Evolutionary conservation across 2,113 vertebrate species (phyloP), one percentile per base, ranked within the genome.

Genomic region (Ranitomeya imitator): DNA sequence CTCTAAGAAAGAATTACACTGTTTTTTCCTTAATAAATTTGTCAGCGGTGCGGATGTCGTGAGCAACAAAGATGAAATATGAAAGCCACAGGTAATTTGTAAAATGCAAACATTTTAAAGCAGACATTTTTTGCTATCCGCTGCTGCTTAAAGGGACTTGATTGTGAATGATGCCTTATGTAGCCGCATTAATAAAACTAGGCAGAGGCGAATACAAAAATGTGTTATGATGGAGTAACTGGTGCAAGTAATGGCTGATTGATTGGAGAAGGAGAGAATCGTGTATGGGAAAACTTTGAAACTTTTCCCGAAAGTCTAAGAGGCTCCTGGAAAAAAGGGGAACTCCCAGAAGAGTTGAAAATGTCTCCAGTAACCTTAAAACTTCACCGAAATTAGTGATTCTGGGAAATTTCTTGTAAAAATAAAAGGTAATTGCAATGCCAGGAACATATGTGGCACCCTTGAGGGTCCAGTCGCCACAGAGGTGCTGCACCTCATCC

Each of bases 1-100:
- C 80, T 45, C 80, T 51, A 45, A 37, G 65, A 63, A 83, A 83
- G 60, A 83, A 83, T 83, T 69, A 83, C 81, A 16, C 81, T 54
- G 61, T 69, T 52, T 69, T 45, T 69, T 54, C 45, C 37, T 21
- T 52, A 67, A 83, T 83, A 83, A 67, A 83, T 83, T 83, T 69
- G 19, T 23, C 61, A 51, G 61, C 37, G 26, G 26, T 31, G 13
- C 13, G 60, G 80, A 82, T 71, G 60, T 63, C 51, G 59, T 57
- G 80, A 67, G 51, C 63, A 82, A 65, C 80, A 12, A 12, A 45
- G 13, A 83, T 52, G 81, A 83, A 67, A 83, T 83, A 83, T 69
- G 21, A 69, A 63, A 21, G 45, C 45, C 19, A 9, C 61, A 4
- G 59, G 69, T 67, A 52, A 83, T 67, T 67, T 83, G 81, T 67